A percentile compares a stretch with the other conserved stretches of the same genome.
These are phyloP conservation scores for Amphipoea oculea DNA, from an alignment of 2,888 invertebrate genomes.

Conservation along the genomic window DNA sequence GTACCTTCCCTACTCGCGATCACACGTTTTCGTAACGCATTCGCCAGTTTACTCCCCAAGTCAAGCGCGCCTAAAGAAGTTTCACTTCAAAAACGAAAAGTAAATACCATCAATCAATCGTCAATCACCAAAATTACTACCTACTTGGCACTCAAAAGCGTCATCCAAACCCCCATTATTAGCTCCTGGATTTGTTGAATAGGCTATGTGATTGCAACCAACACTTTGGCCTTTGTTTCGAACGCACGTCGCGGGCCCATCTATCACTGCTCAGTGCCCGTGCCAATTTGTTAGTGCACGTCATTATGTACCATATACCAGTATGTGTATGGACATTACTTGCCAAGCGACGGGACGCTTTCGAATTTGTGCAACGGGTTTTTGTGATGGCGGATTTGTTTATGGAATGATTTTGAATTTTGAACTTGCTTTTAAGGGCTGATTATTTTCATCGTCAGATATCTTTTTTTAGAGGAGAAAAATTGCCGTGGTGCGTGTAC, in stretches of 20 bases:
- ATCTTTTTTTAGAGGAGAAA: not conserved
- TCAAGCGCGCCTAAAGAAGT: too few species aligned
- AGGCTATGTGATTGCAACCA: constrained; percentile 86
- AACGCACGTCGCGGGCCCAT: constrained; percentile 82
- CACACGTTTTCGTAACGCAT: too few species aligned
- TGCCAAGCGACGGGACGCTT: constrained; percentile 27
- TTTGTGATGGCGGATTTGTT: constrained; percentile 20
- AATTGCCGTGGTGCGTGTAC: constrained; percentile 68
- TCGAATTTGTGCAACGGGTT: constrained; percentile 37
- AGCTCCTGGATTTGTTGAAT: constrained; percentile 81
- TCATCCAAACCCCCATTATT: constrained; percentile 67
- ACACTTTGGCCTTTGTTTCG: constrained; percentile 87
- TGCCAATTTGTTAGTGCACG: constrained; percentile 84
- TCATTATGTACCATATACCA: constrained; percentile 75
- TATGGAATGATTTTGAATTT: constrained; percentile 26
- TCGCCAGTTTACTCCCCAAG: too few species aligned
- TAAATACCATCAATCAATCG: not conserved
- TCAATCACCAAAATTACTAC: constrained; percentile 6
- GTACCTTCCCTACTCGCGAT: too few species aligned
- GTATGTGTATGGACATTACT: constrained; percentile 42
- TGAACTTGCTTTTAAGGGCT: not conserved
- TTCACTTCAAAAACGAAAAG: too few species aligned
- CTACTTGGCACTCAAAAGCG: constrained; percentile 12
- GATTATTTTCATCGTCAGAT: too few species aligned
- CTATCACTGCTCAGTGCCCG: constrained; percentile 83